Percentiles rank a stretch among this genome's conserved stretches.
Evolutionary conservation across 2,888 invertebrate species (phyloP).

Genomic region (Scelioninae gen. 2): DNA sequence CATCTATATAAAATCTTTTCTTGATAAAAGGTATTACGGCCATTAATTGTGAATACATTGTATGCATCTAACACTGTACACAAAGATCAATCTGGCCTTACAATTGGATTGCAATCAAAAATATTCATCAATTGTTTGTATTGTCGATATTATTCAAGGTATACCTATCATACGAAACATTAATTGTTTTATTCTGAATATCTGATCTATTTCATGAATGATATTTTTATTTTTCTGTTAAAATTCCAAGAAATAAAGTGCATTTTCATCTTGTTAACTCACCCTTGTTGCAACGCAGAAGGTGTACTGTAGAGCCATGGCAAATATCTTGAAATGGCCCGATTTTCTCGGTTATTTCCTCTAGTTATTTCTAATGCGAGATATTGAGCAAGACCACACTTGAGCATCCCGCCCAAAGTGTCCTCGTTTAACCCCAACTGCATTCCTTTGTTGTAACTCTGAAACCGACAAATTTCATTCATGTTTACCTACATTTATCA

Average conservation of each 20-base stretch:
- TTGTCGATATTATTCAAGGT: neutral
- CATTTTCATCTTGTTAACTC: conserved; percentile 60
- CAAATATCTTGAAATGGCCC: conserved; percentile 86
- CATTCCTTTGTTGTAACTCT: conserved; percentile 84
- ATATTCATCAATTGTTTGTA: conserved; percentile 9
- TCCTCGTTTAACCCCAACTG: conserved; percentile 92
- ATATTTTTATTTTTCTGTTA: conserved; percentile 4
- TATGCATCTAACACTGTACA: neutral
- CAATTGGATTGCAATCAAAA: conserved; percentile 31
- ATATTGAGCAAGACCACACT: conserved; percentile 95
- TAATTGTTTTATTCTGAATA: too few relatives aligned
- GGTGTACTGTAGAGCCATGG: conserved; percentile 94
- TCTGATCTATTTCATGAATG: neutral
- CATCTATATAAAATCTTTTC: too few relatives aligned
- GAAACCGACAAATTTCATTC: conserved; percentile 36
- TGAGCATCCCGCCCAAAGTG: conserved; percentile 95
- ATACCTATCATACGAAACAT: too few relatives aligned
- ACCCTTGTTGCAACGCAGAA: conserved; percentile 89
- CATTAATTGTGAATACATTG: conserved; percentile 19
- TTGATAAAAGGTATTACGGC: conserved; percentile 30
- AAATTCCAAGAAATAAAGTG: conserved; percentile 9
- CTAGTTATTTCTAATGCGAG: conserved; percentile 95
- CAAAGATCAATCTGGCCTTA: conserved; percentile 6
- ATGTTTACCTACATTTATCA: conserved; percentile 11
- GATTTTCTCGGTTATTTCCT: conserved; percentile 89